Evolutionary conservation across 2,888 invertebrate species (phyloP), one percentile per base, ranked within the genome.

Genomic region (Papilio demoleus): DNA sequence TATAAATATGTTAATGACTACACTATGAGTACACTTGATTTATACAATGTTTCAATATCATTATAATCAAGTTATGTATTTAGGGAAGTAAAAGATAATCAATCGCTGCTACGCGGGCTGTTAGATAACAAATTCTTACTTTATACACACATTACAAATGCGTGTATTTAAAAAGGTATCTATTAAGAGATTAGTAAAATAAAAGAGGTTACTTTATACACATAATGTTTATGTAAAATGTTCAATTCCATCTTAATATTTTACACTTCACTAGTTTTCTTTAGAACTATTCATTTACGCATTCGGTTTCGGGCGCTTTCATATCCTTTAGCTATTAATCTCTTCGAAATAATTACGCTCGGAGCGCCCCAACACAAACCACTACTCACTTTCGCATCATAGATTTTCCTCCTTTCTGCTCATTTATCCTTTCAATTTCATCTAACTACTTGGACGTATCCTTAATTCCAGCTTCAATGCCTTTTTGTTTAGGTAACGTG

Each of bases 1-100:
- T 34, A 63, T 68, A 61, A 68, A 68, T 68, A 68, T 68, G 63
- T 1, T 59, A 68, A 68, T 68, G 34, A 31, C 22, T 36, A 17
- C 56, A 63, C 62, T 45, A 34, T 42, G 36, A 22, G 24, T 31
- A 27, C 45, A 60, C 38, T 65, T 8, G 27, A 65, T 27, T 42
- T 31, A 3, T n/a, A 19, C 34, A 12, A 36, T 63, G 14, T 22
- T 14, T 17, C 27, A 24, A 40, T 56, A 12, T 2, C 9, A 36
- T 19, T 27, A 9, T 56, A 53, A 17, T 65, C 17, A 24, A 11
- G 24, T 36, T 36, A 36, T 19, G 19, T 38, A 19, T 12, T 38
- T 31, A 6, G 31, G 31, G 3, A 31, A 31, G 31, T 31, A 4
- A 31, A 31, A 31, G 31, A 31, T 31, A 31, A 31, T n/a, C n/a